A percentile compares a stretch with the other conserved stretches of the same genome.
Conservation (phyloP, 1,140 invertebrate species). For the Batillaria attramentaria region DNA sequence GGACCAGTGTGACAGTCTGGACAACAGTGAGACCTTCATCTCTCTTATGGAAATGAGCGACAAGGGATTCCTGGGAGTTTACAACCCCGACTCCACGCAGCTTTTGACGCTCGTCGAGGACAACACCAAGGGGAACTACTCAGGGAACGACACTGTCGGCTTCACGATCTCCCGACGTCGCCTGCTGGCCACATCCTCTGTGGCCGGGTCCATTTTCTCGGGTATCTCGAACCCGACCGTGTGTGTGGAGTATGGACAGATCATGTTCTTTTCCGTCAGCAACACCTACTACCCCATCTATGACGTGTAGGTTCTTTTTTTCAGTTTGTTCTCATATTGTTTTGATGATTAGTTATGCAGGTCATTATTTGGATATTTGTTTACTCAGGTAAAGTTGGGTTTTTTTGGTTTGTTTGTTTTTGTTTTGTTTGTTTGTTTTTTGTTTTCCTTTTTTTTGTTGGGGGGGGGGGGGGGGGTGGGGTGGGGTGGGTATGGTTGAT, state of each 20-base stretch:
- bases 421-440: too few relatives aligned
- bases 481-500: too few relatives aligned
- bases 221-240: slow-evolving; percentile 63
- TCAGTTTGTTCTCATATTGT: background rate
- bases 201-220: slow-evolving; percentile 47
- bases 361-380: too few relatives aligned
- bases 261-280: slow-evolving; percentile 60
- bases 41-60: slow-evolving; percentile 49
- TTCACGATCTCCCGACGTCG: slow-evolving; percentile 45
- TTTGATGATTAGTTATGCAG: slow-evolving; percentile 14
- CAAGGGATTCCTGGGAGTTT: slow-evolving; percentile 61
- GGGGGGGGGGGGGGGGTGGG: too few relatives aligned
- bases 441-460: too few relatives aligned
- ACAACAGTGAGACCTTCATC: slow-evolving; percentile 44
- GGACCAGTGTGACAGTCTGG: slow-evolving; percentile 57
- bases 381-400: too few relatives aligned
- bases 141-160: slow-evolving; percentile 50
- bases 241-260: slow-evolving; percentile 60
- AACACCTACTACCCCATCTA: slow-evolving; percentile 66
- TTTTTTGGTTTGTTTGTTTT: too few relatives aligned
- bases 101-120: slow-evolving; percentile 32
- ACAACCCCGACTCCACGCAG: slow-evolving; percentile 51
- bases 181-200: slow-evolving; percentile 52
- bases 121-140: slow-evolving; percentile 55
- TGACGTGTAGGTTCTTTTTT: slow-evolving; percentile 55